Conservation (phyloP, 1,140 invertebrate species). For the Potamilus streckersoni region DNA sequence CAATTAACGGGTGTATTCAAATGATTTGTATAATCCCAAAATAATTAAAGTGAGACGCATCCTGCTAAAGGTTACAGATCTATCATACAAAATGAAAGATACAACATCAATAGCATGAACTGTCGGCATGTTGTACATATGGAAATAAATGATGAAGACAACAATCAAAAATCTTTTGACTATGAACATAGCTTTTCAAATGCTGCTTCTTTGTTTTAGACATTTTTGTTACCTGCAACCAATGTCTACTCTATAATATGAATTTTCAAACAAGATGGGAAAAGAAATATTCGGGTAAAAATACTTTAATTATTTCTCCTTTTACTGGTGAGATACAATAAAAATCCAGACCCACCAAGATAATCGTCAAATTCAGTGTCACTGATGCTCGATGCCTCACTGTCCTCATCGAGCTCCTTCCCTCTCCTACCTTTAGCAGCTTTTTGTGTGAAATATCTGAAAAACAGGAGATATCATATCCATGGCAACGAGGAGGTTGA, state of each 20-base stretch:
- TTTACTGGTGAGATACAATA: too few relatives aligned
- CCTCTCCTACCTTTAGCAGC: slow-evolving; percentile 47
- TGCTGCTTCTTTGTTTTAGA: background rate
- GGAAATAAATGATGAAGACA: too few relatives aligned
- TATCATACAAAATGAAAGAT: too few relatives aligned
- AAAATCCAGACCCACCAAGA: slow-evolving; percentile 53
- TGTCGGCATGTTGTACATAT: too few relatives aligned
- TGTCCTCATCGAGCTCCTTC: slow-evolving; percentile 69
- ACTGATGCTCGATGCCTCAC: slow-evolving; percentile 84
- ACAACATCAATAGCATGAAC: too few relatives aligned
- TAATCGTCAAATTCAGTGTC: slow-evolving; percentile 85
- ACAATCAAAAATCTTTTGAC: too few relatives aligned
- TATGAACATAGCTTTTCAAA: background rate
- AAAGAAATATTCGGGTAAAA: slow-evolving; percentile 1
- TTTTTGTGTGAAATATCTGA: slow-evolving; percentile 57
- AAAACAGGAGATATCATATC: slow-evolving; percentile 12
- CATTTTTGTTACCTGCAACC: background rate
- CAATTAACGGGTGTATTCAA: background rate
- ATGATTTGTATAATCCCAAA: too few relatives aligned
- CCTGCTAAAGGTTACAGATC: too few relatives aligned
- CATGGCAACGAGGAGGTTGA: background rate
- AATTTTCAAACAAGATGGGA: background rate
- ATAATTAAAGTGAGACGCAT: too few relatives aligned
- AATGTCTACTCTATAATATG: background rate
- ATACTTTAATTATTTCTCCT: background rate